Evolutionary conservation across 2,113 vertebrate species (phyloP), one percentile per base, ranked within the genome.

Genomic region (Platichthys flesus): DNA sequence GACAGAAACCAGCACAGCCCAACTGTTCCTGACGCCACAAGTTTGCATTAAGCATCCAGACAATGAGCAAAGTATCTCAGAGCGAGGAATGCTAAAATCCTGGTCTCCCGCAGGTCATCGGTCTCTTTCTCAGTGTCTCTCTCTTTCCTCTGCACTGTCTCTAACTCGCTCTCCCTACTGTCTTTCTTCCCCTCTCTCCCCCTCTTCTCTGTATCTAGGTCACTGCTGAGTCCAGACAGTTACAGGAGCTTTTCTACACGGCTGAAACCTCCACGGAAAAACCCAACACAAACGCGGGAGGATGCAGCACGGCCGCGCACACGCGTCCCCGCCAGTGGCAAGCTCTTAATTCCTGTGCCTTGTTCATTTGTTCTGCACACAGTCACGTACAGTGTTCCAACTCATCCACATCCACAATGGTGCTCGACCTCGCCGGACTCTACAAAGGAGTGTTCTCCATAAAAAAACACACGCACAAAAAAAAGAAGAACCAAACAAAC

Each of bases 151-250:
- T 26, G 13, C 68, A 8, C 5, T 9, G 18, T 51, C 51, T 54
- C 51, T 54, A 4, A n/a, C 26, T 10, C 57, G 8, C 20, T 45
- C 67, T 52, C 67, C 20, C 61, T 31, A 15, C 47, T 47, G n/a
- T 42, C 56, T 45, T 26, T 63, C 26, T 52, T 15, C 5, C 56
- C 9, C 26, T 14, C 56, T 9, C 12, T 40, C 71, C 52, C 65
- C 26, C 58, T 40, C 31, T 7, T 60, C 56, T 64, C 76, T 80
- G 71, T 85, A 86, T 88, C 68, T 89, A 87, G 85, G 89, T 87
- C 89, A 85, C 10, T 76, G 77, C 81, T 71, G 78, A 87, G 76
- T 78, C 78, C 69, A 85, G 60, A 60, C 78, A 67, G 67, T 79
- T 28, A 42, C 9, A 83, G 77, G 63, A 80, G 79, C 64, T 76